Evolutionary conservation across 2,797 vertebrate species (phyloP).

Genomic region (Myotis planiceps): DNA sequence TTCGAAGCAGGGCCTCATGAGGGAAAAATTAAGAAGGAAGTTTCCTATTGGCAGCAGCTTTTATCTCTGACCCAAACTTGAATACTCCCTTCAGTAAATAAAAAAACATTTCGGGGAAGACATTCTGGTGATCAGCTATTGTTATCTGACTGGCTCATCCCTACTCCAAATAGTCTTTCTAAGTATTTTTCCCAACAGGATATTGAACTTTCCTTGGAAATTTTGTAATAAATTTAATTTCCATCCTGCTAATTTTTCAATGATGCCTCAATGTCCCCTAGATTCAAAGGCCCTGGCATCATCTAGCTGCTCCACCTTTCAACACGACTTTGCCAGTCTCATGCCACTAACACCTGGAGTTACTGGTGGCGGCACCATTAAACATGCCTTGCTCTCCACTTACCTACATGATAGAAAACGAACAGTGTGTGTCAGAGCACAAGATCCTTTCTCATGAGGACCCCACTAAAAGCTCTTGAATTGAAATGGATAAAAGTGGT

Average conservation of each 20-base stretch:
- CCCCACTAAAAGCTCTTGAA: neutral
- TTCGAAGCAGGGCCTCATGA: neutral
- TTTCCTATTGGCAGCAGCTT: neutral
- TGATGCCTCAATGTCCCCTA: neutral
- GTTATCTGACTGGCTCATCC: neutral
- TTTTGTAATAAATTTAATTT: neutral
- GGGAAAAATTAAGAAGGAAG: neutral
- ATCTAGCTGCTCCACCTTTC: neutral
- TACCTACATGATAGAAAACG: neutral
- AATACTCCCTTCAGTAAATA: neutral
- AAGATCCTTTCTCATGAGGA: neutral
- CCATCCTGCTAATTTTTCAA: neutral
- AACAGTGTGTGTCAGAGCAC: neutral
- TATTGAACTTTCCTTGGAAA: neutral
- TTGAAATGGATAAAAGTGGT: neutral
- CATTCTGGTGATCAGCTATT: neutral
- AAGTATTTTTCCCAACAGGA: neutral
- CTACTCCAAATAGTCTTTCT: neutral
- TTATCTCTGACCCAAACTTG: neutral
- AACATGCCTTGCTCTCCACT: neutral
- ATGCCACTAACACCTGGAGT: neutral
- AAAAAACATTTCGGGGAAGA: constrained; percentile 20
- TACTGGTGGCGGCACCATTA: neutral
- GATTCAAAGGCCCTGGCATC: neutral
- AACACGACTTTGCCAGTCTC: neutral